phyloP scores from a whole-genome alignment of 2,888 invertebrate genomes.

The Noctua janthe region DNA sequence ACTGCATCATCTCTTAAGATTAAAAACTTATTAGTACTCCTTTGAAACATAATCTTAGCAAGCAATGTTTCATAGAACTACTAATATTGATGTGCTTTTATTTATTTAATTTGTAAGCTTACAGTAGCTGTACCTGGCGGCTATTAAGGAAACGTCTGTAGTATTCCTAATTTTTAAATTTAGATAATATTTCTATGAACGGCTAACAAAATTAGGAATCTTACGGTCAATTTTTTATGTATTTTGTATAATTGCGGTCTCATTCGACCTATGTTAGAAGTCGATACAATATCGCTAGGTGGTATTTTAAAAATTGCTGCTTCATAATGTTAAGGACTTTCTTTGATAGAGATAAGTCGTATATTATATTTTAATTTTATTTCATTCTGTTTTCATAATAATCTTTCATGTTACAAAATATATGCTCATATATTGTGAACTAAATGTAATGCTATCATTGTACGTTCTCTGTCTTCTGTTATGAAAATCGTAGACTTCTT shows the following conservation, averaged over 20 bases:
- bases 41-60: slow-evolving; percentile 25
- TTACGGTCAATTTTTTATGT: slow-evolving; percentile 35
- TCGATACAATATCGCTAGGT: slow-evolving; percentile 20
- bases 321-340: slow-evolving; percentile 37
- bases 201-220: slow-evolving; percentile 48
- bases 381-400: slow-evolving; percentile 45
- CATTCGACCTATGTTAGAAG: slow-evolving; percentile 21
- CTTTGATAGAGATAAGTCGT: slow-evolving; percentile 35
- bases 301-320: slow-evolving; percentile 34
- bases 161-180: slow-evolving; percentile 48
- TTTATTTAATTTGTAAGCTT: slow-evolving; percentile 61
- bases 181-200: slow-evolving; percentile 33
- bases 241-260: slow-evolving; percentile 36
- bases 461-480: slow-evolving; percentile 37
- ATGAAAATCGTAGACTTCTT: slow-evolving; percentile 46
- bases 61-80: slow-evolving; percentile 44
- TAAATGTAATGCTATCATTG: slow-evolving; percentile 51
- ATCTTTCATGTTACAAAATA: slow-evolving; percentile 34
- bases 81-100: slow-evolving; percentile 56
- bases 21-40: slow-evolving; percentile 47
- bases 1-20: slow-evolving; percentile 53
- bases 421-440: slow-evolving; percentile 55
- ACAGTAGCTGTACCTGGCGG: slow-evolving; percentile 41
- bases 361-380: slow-evolving; percentile 38
- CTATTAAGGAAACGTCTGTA: slow-evolving; percentile 41